Conservation (phyloP, 2,888 invertebrate species). For the Scotopteryx bipunctaria region DNA sequence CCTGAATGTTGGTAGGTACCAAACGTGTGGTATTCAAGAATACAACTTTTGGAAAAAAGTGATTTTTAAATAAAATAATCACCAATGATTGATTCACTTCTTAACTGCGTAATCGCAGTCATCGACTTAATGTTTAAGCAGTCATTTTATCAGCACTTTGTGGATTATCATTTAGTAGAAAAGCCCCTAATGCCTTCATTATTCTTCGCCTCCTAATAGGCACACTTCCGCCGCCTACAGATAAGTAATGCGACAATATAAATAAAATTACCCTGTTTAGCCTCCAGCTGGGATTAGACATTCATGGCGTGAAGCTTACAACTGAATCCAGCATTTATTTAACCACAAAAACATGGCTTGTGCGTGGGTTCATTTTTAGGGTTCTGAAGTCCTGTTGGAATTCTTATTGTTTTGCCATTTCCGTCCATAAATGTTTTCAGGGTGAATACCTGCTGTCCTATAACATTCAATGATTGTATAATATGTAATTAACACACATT, state of each 20-base stretch:
- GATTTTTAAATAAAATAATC: too few species aligned
- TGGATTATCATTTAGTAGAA: neutral
- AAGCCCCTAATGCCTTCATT: conserved; percentile 7
- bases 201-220: conserved; percentile 14
- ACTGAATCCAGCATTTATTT: conserved; percentile 11
- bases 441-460: too few species aligned
- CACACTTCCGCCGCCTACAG: conserved; percentile 15
- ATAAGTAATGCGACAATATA: conserved; percentile 27
- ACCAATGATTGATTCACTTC: too few species aligned
- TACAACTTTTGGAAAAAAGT: too few species aligned
- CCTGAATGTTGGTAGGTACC: too few species aligned
- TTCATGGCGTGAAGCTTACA: conserved; percentile 26
- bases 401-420: neutral
- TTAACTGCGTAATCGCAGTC: too few species aligned
- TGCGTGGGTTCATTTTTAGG: neutral
- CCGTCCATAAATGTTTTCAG: too few species aligned
- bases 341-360: conserved; percentile 10
- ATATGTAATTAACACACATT: too few species aligned
- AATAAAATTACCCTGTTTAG: conserved; percentile 31
- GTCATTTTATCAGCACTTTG: neutral
- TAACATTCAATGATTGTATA: too few species aligned
- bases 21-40: too few species aligned
- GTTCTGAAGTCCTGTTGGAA: neutral
- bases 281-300: conserved; percentile 26
- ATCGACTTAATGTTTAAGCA: neutral